phyloP scores from a whole-genome alignment of 2,888 invertebrate species.

The Microchrysa polita region DNA sequence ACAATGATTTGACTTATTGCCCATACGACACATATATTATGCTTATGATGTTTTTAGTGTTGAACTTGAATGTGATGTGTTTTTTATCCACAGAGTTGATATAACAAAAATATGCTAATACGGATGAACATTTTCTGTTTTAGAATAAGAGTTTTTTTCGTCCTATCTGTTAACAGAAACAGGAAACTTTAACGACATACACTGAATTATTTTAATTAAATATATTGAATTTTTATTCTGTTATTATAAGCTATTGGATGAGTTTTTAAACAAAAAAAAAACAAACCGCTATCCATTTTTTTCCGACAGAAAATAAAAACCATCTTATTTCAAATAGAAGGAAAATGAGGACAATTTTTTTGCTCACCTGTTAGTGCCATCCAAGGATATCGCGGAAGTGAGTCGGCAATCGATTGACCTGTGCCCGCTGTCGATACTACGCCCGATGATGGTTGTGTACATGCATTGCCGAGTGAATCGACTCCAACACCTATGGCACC shows the following conservation, averaged over 20 bases:
- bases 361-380: constrained; percentile 92
- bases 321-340: neutral
- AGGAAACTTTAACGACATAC: no score
- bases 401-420: constrained; percentile 87
- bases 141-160: no score
- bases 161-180: no score
- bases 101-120: neutral
- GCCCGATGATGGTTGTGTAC: constrained; percentile 76
- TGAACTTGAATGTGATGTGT: no score
- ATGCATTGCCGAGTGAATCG: constrained; percentile 83
- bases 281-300: neutral
- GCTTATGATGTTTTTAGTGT: no score
- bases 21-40: no score
- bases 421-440: constrained; percentile 69
- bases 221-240: no score
- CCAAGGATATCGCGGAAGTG: constrained; percentile 92
- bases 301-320: neutral
- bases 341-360: constrained; percentile 1
- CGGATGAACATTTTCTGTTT: neutral
- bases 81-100: neutral
- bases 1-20: constrained; percentile 1
- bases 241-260: neutral
- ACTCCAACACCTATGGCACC: constrained; percentile 76
- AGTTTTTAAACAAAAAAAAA: no score
- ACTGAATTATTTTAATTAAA: no score